Evolutionary conservation across 2,797 vertebrate species (phyloP), one percentile per base, ranked within the genome.

Genomic region (Enteromius thamalakanensis): DNA sequence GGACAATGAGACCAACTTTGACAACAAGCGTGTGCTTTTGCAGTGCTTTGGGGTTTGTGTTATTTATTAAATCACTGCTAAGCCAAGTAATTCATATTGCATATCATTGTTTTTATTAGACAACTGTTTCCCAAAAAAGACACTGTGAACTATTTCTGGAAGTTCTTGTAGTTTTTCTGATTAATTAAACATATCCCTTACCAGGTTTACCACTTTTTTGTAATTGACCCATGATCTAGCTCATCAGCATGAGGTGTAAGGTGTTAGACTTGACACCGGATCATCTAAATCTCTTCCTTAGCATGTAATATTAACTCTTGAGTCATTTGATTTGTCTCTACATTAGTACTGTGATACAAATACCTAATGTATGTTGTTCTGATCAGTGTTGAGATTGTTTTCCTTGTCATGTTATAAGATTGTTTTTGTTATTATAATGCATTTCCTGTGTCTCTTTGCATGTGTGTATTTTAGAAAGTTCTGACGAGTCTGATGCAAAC

Each of bases 21-120:
- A 89, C 32, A 92, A 91, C 32, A 95, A 94, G 89, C 93, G 89
- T 87, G 90, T 95, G 26, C n/a, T 95, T 87, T 90, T 96, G 83
- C 95, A 95, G 85, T 96, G 95, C 86, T 96, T 95, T 87, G 94
- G 93, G 94, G 95, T 96, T 88, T 58, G 91, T 82, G 40, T 76
- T 37, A 58, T 32, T 32, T 23, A 51, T 74, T 65, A 11, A 21
- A 26, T 79, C 6, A 11, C 34, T 65, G 19, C 45, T 53, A n/a
- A 21, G 23, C 4, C 4, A 74, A 49, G 12, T n/a, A 37, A 34
- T 74, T 75, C 5, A 32, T 49, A 49, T 49, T 65, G 17, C 45
- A 68, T 76, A 47, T 55, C 15, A 68, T 53, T 64, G 42, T 11
- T 67, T 67, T 71, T n/a, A 26, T 81, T 58, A 58, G 37, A 58